Percentiles rank a stretch among this genome's conserved stretches.
These are phyloP conservation scores for Rhagophthalmus giganteus DNA, from an alignment of 2,888 invertebrate genomes.

Conservation along the genomic window DNA sequence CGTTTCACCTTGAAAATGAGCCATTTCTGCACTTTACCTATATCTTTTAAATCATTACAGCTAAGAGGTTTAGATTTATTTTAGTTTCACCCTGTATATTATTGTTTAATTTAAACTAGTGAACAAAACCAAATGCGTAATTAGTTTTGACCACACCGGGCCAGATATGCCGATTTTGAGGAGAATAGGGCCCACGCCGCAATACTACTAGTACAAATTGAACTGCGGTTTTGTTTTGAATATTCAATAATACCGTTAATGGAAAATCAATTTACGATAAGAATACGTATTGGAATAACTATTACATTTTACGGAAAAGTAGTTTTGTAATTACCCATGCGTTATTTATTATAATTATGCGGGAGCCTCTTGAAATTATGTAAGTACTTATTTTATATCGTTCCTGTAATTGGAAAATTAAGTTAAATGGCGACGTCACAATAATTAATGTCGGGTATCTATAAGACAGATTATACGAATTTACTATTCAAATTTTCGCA, in stretches of 20 bases:
- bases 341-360: no score
- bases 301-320: no score
- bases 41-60: no score
- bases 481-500: conserved; percentile 16
- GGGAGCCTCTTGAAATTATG: no score
- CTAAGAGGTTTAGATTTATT: no score
- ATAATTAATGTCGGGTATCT: not conserved
- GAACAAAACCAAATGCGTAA: conserved; percentile 10
- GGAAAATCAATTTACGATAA: no score
- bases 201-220: conserved; percentile 36
- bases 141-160: conserved; percentile 30
- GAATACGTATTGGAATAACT: no score
- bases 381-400: not conserved
- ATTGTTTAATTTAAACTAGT: no score
- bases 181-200: conserved; percentile 31
- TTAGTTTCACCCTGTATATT: no score
- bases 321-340: no score
- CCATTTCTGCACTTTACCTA: not conserved
- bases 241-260: no score
- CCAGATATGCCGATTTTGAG: conserved; percentile 30
- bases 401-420: not conserved
- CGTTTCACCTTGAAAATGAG: not conserved
- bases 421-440: not conserved
- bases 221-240: conserved; percentile 34
- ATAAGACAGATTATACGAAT: not conserved